Evolutionary conservation across 2,888 invertebrate species (phyloP).

Genomic region (Eristalis pertinax): DNA sequence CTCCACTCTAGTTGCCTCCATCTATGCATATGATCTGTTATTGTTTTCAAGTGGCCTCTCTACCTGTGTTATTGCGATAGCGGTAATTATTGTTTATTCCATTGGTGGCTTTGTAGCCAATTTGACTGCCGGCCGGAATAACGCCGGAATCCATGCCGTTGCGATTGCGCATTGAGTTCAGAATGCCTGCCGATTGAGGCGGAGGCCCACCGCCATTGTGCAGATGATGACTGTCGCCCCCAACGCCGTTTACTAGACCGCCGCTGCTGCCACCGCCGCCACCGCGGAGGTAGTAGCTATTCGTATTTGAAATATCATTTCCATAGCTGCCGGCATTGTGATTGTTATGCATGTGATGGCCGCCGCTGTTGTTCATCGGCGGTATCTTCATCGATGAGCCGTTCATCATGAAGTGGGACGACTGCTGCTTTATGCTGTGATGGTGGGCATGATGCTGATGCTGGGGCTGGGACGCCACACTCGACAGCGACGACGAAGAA

Average conservation of each 20-base stretch:
- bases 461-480: conserved; percentile 79
- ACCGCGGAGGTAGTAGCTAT: conserved; percentile 63
- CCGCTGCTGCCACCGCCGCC: conserved; percentile 41
- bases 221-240: conserved; percentile 60
- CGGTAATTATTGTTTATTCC: conserved; percentile 81
- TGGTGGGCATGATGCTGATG: conserved; percentile 74
- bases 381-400: conserved; percentile 71
- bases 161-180: conserved; percentile 59
- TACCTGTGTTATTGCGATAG: conserved; percentile 81
- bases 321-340: conserved; percentile 67
- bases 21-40: conserved; percentile 74
- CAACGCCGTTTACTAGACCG: conserved; percentile 67
- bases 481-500: conserved; percentile 79
- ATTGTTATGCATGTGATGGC: conserved; percentile 69
- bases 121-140: conserved; percentile 72
- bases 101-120: conserved; percentile 78
- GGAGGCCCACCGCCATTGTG: conserved; percentile 63
- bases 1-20: conserved; percentile 48
- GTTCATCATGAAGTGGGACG: conserved; percentile 69
- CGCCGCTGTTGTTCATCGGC: conserved; percentile 64
- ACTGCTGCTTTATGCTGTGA: conserved; percentile 74
- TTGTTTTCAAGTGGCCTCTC: conserved; percentile 8
- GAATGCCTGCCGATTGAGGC: conserved; percentile 15
- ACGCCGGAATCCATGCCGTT: conserved; percentile 60
- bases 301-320: conserved; percentile 62